Percentiles rank a stretch among this genome's conserved stretches.
Evolutionary conservation across 2,888 invertebrate genomes (phyloP).

Genomic region (Tetranychus piercei): DNA sequence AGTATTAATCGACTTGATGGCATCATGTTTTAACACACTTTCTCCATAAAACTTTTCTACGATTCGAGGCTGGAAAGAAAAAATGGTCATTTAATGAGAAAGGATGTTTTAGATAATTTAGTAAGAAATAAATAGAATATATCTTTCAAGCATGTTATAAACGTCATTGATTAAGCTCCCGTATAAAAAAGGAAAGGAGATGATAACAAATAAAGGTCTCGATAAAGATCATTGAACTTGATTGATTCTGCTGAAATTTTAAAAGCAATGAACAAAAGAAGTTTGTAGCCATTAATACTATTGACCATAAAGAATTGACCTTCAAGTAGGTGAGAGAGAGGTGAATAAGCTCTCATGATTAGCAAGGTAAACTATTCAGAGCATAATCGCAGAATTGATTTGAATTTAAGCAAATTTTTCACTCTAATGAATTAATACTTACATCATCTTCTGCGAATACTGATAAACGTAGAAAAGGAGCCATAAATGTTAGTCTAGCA

Average conservation of each 20-base stretch:
- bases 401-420: too few species aligned
- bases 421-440: conserved; percentile 24
- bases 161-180: background rate
- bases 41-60: conserved; percentile 45
- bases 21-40: conserved; percentile 26
- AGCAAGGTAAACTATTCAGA: too few species aligned
- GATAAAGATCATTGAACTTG: background rate
- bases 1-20: conserved; percentile 38
- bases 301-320: too few species aligned
- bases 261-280: too few species aligned
- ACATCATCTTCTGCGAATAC: conserved; percentile 80
- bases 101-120: background rate
- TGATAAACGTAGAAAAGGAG: conserved; percentile 76
- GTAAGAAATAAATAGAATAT: background rate
- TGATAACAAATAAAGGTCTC: conserved; percentile 9
- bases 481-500: conserved; percentile 62
- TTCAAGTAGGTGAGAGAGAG: too few species aligned
- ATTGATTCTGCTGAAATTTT: background rate
- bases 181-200: background rate
- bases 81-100: background rate
- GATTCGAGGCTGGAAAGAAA: conserved; percentile 39
- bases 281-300: too few species aligned
- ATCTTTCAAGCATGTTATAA: background rate
- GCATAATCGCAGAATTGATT: too few species aligned
- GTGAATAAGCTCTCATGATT: too few species aligned